Evolutionary conservation across 2,888 invertebrate genomes (phyloP), one percentile per base, ranked within the genome.

Genomic region (Drosophila histrio): DNA sequence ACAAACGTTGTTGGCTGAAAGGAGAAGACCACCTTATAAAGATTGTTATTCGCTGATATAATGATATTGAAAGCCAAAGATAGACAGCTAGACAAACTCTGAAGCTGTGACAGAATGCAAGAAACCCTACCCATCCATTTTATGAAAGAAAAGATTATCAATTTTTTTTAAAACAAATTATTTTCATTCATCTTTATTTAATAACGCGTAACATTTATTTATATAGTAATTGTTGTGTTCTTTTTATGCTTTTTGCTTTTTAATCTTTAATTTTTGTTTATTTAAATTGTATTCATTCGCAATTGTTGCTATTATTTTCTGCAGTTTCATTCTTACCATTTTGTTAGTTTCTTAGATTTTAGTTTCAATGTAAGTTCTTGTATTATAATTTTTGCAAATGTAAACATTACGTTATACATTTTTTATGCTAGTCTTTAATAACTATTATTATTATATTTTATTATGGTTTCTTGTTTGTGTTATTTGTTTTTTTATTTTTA

Each of bases 121-220:
- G 15, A 34, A 15, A 15, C 15, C 36, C 17, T 43, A 3, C 30
- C 49, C 4, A n/a, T 8, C 2, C 2, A 9, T 13, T 6, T 2
- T n/a, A 1, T 2, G 8, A 52, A 19, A 26, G 24, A 39, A 47
- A 22, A 57, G 28, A 30, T 6, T 5, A 7, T 28, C 1, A 1
- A n/a, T 8, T 86, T 89, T 89, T 89, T 90, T 91, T 91, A 90
- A 91, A 91, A 91, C 91, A 91, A 91, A 90, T 91, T 89, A 87
- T 89, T 90, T 90, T 90, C 89, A 90, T 91, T 89, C 87, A 93
- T 90, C 90, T 90, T 88, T 89, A 94, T 94, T 94, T 94, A 94
- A 94, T 94, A 94, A 94, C 94, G 94, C 94, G 94, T 94, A 94
- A 94, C 94, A 94, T 94, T 91, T 91, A 91, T 89, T 91, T 90